Evolutionary conservation across 2,888 invertebrate species (phyloP), one percentile per base, ranked within the genome.

Genomic region (Linnaemya vulpina): DNA sequence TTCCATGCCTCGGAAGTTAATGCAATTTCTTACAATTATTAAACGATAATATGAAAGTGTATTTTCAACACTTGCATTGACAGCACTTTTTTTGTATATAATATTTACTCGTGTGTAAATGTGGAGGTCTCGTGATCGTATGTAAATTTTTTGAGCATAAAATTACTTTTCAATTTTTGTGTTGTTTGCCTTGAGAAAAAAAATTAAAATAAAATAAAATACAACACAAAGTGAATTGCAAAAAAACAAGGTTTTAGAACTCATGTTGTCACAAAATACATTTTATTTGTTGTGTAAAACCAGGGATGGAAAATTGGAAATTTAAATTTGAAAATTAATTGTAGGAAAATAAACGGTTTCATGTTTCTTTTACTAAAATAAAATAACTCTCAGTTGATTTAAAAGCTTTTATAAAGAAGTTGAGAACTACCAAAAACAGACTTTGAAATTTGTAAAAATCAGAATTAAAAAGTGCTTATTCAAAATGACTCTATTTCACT

Each of bases 161-260:
- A 70, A 67, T 76, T 68, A 58, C 46, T 60, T 38, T 20, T 68
- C 55, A 22, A 51, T 67, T 65, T 71, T 65, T 76, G 77, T 46
- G 62, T 67, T 68, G 77, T 62, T 83, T 68, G 68, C 83, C 78
- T 83, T 83, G 77, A 83, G 68, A 70, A 55, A 75, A 75, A n/a
- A n/a, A n/a, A n/a, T n/a, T n/a, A n/a, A n/a, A n/a, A n/a, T n/a
- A n/a, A n/a, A 58, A 35, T 9, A 38, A 70, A 76, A 65, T 70
- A 58, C 67, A 51, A 22, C 38, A 62, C 51, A 65, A 65, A 55
- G 13, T 17, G 11, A 30, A 43, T 67, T 46, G 25, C 1, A 46
- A 15, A 30, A 46, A 49, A 49, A 25, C 8, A 25, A 46, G 25
- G 15, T 46, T 46, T 46, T n/a, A 38, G 8, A 38, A 38, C 38